Conservation (phyloP, 2,888 invertebrate genomes). For the Spatulosminthurus flaviceps region DNA sequence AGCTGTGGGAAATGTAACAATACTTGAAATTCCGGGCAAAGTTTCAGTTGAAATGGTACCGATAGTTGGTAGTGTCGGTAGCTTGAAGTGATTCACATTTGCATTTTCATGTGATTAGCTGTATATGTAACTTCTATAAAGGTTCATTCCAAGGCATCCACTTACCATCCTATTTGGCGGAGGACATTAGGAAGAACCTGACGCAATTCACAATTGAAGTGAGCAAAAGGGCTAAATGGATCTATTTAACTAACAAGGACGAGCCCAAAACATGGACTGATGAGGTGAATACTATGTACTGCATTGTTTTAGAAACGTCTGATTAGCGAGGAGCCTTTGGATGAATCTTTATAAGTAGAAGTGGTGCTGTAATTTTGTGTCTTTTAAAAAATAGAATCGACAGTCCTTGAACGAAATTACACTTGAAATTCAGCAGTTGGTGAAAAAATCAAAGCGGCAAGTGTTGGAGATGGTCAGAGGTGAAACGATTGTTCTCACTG, state of each 20-base stretch:
- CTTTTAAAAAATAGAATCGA: slow-evolving; percentile 8
- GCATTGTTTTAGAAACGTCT: not conserved
- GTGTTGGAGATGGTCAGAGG: slow-evolving; percentile 60
- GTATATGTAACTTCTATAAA: slow-evolving; percentile 29
- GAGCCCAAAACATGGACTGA: slow-evolving; percentile 45
- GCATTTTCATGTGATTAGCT: not conserved
- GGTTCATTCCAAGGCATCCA: slow-evolving; percentile 59
- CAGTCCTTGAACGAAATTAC: slow-evolving; percentile 58
- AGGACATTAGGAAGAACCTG: slow-evolving; percentile 61
- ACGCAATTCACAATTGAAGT: slow-evolving; percentile 60
- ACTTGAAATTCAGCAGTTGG: slow-evolving; percentile 58
- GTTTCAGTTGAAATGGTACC: no score
- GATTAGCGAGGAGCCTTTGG: not conserved
- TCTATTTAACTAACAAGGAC: slow-evolving; percentile 61
- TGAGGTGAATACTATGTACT: slow-evolving; percentile 31
- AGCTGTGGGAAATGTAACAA: no score
- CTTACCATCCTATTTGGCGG: slow-evolving; percentile 60
- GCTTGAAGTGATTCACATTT: not conserved
- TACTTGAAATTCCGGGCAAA: not conserved
- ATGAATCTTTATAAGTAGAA: not conserved
- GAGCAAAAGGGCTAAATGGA: slow-evolving; percentile 62
- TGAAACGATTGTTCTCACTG: slow-evolving; percentile 61
- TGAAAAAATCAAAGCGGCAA: slow-evolving; percentile 56
- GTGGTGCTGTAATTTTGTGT: not conserved
- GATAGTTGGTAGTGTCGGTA: not conserved